These are phyloP conservation scores for Fulmarus glacialis DNA, from an alignment of 2,113 vertebrate genomes.

Conservation along the genomic window DNA sequence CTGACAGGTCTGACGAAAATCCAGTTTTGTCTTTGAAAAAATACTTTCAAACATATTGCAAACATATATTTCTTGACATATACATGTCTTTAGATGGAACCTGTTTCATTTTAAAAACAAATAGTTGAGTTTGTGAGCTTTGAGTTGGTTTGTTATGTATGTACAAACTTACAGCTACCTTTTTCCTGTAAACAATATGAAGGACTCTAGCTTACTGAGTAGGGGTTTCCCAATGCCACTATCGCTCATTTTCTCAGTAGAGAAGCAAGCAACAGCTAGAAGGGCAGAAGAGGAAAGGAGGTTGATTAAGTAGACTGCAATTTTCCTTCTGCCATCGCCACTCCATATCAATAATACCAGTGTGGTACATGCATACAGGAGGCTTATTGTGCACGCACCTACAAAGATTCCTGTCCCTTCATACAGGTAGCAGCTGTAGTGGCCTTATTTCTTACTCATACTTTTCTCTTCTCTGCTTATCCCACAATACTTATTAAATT, in stretches of 20 bases:
- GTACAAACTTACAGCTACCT: not conserved
- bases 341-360: not conserved
- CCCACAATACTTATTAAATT: not conserved
- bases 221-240: not conserved
- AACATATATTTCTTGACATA: not conserved
- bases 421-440: not conserved
- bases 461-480: not conserved
- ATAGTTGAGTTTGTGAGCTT: not conserved
- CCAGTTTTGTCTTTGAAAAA: not conserved
- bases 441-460: not conserved
- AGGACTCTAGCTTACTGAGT: not conserved
- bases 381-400: not conserved
- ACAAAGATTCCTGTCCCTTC: not conserved
- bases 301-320: not conserved
- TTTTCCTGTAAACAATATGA: not conserved
- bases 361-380: not conserved
- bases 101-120: not conserved
- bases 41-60: not conserved
- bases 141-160: not conserved
- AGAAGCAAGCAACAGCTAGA: not conserved
- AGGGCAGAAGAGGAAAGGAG: not conserved
- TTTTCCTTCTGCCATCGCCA: not conserved
- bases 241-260: not conserved
- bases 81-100: not conserved
- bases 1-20: not conserved